Base-by-base conservation (phyloP, 2,113 vertebrate species). In the Illadopsis cleaveri region DNA sequence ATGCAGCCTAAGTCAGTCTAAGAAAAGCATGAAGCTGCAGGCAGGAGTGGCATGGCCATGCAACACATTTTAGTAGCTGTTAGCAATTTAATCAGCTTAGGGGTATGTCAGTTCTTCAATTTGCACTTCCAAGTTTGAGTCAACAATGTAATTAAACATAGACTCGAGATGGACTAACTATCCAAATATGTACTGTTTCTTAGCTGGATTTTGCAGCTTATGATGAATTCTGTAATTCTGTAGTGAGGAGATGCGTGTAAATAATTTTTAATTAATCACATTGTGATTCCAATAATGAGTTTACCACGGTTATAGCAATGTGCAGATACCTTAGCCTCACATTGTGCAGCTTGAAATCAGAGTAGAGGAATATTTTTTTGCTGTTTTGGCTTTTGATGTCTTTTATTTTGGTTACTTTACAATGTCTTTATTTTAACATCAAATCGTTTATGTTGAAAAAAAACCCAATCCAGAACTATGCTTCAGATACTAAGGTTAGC, bases 81-180 rank as follows among this genome's bases (percentile, higher is more conserved):
- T 44, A 73, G 64, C 8, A 66, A 38, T 51, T 58, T 66, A 50
- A 78, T 84, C 44, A 56, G n/a, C 35, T 91, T 64, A 47, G 21
- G 12, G 27, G 12, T 38, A 38, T 44, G 44, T 40, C 65, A 72
- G 37, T 37, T 71, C 79, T 62, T 79, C 56, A 83, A 31, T 68
- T 44, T 42, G 56, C 64, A 15, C 69, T 82, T 89, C 30, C 69
- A 84, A 44, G 58, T 86, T 72, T 9, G 17, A 86, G 89, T 65
- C 69, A 71, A 72, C 81, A 84, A 31, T 12, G 30, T 66, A 94
- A 95, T 83, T 80, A 96, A 94, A 60, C 44, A 65, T 1, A 57
- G 45, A 77, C 38, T 83, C 0, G 0, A 81, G 58, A 73, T 35
- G n/a, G 68, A 47, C 53, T 77, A 70, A 42, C 69, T 81, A 50